A percentile compares a stretch with the other conserved stretches of the same genome.
Evolutionary conservation across 1,140 invertebrate genomes (phyloP).

Genomic region (Alviniconcha marisindica): DNA sequence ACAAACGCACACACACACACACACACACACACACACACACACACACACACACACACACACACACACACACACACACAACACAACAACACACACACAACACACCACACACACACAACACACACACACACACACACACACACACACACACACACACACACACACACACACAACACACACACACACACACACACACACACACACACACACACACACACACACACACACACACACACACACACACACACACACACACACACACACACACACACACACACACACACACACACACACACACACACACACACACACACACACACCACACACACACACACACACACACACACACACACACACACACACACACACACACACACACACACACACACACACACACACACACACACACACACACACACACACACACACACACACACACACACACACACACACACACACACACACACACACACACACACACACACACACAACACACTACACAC

Average conservation of each 20-base stretch:
- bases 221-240: neutral
- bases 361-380: slow-evolving; percentile 7
- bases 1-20: too few species aligned
- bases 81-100: neutral
- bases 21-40: too few species aligned
- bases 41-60: too few species aligned
- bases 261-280: neutral
- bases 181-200: neutral
- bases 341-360: neutral
- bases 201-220: neutral
- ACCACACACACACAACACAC: neutral
- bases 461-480: too few species aligned
- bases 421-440: too few species aligned
- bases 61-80: neutral
- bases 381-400: neutral
- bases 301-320: too few species aligned
- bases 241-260: neutral
- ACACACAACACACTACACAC: too few species aligned
- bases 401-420: neutral
- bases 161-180: neutral
- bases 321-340: too few species aligned
- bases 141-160: slow-evolving; percentile 9
- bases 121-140: neutral
- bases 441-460: too few species aligned
- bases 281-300: neutral